Evolutionary conservation across 2,888 invertebrate species (phyloP).

Genomic region (Fabriciana adippe): DNA sequence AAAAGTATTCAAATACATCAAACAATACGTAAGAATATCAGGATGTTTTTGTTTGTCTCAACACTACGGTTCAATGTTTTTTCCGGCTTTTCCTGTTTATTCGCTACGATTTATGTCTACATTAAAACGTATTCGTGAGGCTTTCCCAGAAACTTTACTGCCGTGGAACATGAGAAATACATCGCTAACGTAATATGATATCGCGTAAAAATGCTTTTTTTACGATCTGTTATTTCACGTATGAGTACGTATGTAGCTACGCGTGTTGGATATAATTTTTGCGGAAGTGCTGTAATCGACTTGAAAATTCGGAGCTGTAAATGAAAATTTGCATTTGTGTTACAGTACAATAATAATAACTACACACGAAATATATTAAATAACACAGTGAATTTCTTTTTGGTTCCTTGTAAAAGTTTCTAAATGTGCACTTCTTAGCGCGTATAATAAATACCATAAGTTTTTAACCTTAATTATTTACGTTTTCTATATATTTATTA

Average conservation of each 20-base stretch:
- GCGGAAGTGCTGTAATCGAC: neutral
- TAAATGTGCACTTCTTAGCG: too few relatives aligned
- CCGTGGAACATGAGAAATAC: neutral
- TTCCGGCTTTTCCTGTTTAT: constrained; percentile 11
- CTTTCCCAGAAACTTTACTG: constrained; percentile 15
- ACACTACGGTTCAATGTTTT: constrained; percentile 9
- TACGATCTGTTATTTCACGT: constrained; percentile 22
- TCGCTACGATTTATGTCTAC: constrained; percentile 11
- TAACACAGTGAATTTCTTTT: too few relatives aligned
- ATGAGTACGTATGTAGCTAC: neutral
- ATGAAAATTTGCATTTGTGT: neutral
- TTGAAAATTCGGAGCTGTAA: neutral
- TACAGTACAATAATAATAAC: too few relatives aligned
- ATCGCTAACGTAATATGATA: constrained; percentile 7
- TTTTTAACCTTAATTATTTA: too few relatives aligned
- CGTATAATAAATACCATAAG: too few relatives aligned
- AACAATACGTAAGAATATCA: constrained; percentile 4
- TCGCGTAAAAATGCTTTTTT: constrained; percentile 4
- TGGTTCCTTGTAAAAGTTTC: too few relatives aligned
- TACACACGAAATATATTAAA: too few relatives aligned
- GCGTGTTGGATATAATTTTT: constrained; percentile 6
- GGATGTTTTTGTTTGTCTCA: constrained; percentile 1
- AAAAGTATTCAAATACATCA: neutral
- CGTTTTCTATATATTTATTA: too few relatives aligned
- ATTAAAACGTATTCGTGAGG: constrained; percentile 17